Evolutionary conservation across 2,888 invertebrate genomes (phyloP), one percentile per base, ranked within the genome.

Genomic region (Furcula furcula): DNA sequence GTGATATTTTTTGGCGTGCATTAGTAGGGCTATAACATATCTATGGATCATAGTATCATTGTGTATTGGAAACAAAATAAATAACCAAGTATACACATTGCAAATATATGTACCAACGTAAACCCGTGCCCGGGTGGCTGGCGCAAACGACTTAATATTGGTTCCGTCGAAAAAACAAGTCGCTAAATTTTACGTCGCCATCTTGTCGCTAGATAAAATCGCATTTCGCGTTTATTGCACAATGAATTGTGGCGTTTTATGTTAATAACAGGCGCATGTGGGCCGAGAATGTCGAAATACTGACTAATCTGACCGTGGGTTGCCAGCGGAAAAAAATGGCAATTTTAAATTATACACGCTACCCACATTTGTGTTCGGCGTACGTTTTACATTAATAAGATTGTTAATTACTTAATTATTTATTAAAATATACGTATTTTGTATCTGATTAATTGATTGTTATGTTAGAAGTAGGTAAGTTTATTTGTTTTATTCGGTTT

Each of bases 311-410:
- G 65, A 53, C 67, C 76, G 87, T 88, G 86, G 87, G 87, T 65
- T 71, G 84, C 65, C 75, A 62, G 58, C 62, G 63, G 68, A 80
- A 81, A 81, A 80, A 87, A 86, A 85, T 85, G 83, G 81, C 86
- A 84, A 88, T 87, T 88, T 88, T 74, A 82, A 85, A 86, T 86
- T 85, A 86, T 85, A 73, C 78, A 79, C 73, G 72, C 87, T 81
- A 65, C 87, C 87, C 84, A 88, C 87, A 78, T 65, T 56, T 26
- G 26, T 14, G 26, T 14, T 26, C 26, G 50, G 39, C 51, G 63
- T 62, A 35, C 38, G 44, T 74, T 71, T 76, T 78, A 75, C 74
- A 68, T 70, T 75, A 71, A 72, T n/a, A 69, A 77, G 68, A 59
- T 75, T 73, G 76, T 79, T 85, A 85, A 87, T 87, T 84, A 80